Percentiles rank a stretch among this genome's conserved stretches.
Evolutionary conservation across 2,888 invertebrate species (phyloP).

Genomic region (Drosophila aldrichi): DNA sequence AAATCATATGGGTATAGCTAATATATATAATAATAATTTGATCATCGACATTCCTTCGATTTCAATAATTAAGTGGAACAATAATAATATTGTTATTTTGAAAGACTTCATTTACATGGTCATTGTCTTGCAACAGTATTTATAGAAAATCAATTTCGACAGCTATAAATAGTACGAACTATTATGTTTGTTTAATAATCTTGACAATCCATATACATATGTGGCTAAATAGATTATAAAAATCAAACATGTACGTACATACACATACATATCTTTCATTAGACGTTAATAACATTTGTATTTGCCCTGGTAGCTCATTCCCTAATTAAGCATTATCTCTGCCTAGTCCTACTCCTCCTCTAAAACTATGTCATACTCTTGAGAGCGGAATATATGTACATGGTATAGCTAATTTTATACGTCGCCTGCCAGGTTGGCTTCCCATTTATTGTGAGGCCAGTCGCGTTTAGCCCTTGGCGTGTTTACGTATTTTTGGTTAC

Average conservation of each 20-base stretch:
- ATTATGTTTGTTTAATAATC: neutral
- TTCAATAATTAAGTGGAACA: neutral
- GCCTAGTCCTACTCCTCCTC: neutral
- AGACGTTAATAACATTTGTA: conserved; percentile 5
- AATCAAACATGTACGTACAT: neutral
- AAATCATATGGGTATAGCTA: no score
- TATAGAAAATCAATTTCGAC: neutral
- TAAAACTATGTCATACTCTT: neutral
- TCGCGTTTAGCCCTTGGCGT: conserved; percentile 45
- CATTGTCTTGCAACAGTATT: neutral
- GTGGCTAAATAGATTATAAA: neutral
- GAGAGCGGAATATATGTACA: neutral
- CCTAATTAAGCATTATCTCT: conserved; percentile 19
- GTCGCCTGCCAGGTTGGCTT: conserved; percentile 9
- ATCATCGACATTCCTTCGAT: no score
- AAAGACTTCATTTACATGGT: neutral
- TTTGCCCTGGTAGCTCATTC: neutral
- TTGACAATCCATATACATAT: neutral
- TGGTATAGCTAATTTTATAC: conserved; percentile 20
- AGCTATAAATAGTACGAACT: neutral
- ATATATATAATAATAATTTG: no score
- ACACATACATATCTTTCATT: neutral
- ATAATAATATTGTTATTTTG: neutral
- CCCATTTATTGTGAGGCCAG: neutral
- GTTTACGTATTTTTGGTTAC: conserved; percentile 46